Percentiles rank a stretch among this genome's conserved stretches.
These are phyloP conservation scores for Pseudochirops cupreus DNA, from an alignment of 2,797 vertebrate species.

Conservation along the genomic window DNA sequence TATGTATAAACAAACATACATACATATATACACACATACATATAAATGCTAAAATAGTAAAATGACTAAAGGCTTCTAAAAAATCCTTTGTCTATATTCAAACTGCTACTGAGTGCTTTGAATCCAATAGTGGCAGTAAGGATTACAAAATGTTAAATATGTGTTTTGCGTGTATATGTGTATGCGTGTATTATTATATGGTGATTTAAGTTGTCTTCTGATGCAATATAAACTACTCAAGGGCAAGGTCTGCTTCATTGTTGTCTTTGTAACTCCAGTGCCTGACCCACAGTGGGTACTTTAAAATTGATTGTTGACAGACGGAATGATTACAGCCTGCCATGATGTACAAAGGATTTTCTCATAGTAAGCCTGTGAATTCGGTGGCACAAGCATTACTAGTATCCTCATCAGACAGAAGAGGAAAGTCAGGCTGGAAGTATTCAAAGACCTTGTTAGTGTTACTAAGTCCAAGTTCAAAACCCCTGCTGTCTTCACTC, in stretches of 20 bases:
- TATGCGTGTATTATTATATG: background rate
- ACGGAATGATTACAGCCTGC: background rate
- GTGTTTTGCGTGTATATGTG: background rate
- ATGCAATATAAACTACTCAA: background rate
- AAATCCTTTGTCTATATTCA: background rate
- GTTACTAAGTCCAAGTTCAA: background rate
- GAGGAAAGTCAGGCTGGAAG: background rate
- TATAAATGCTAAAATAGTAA: background rate
- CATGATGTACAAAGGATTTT: background rate
- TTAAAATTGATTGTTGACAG: background rate
- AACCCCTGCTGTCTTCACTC: background rate
- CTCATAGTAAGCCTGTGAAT: background rate
- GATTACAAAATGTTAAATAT: background rate
- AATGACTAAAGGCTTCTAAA: background rate
- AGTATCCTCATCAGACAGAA: background rate
- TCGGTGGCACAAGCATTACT: background rate
- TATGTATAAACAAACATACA: too few species aligned
- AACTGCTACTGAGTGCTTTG: background rate
- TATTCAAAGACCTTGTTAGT: background rate
- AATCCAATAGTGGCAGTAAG: background rate
- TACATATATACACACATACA: too few species aligned
- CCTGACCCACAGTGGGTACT: background rate
- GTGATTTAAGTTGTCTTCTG: background rate
- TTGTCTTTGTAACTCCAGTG: background rate
- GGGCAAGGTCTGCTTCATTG: background rate